Evolutionary conservation across 2,888 invertebrate genomes (phyloP), one percentile per base, ranked within the genome.

Genomic region (Ellobium chinense): DNA sequence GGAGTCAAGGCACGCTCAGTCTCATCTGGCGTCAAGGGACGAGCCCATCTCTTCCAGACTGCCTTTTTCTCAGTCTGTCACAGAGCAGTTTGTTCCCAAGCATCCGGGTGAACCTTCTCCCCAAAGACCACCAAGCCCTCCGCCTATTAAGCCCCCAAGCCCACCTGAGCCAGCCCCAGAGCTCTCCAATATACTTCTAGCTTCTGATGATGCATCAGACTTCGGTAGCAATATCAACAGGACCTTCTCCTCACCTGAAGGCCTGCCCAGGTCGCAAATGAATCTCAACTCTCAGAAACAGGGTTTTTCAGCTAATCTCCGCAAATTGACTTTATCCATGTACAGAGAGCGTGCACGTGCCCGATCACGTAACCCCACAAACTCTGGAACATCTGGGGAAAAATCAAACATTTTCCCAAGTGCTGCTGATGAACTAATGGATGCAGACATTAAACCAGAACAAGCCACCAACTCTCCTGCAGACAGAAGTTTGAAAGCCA

Each of bases 331-430:
- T n/a, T 54, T 76, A 18, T 65, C 66, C 24, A 66, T 68, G 65
- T 76, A 76, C 66, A 76, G 76, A 58, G 76, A 76, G 27, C 65
- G 76, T 46, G 36, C 68, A 4, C 39, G 66, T 31, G 65, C 68
- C 36, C 62, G 46, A 46, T 74, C 74, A 21, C 14, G 31, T 46
- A 62, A 62, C 9, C 39, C 74, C 1, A 56, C 18, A 14, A 60
- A 73, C n/a, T 56, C 54, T 7, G 27, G 0, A 31, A 18, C 73
- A 24, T 27, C 37, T 0, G 54, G 14, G 7, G 74, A 74, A 63
- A 46, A 63, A 29, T 27, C 62, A 18, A 73, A 4, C 24, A 18
- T 21, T 18, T 21, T 46, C n/a, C n/a, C 31, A 3, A 29, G 14
- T 24, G 27, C 24, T 24, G 58, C 36, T 2, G 63, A 74, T 39